phyloP scores from a whole-genome alignment of 2,113 vertebrate genomes.

The Vicugna pacos region DNA sequence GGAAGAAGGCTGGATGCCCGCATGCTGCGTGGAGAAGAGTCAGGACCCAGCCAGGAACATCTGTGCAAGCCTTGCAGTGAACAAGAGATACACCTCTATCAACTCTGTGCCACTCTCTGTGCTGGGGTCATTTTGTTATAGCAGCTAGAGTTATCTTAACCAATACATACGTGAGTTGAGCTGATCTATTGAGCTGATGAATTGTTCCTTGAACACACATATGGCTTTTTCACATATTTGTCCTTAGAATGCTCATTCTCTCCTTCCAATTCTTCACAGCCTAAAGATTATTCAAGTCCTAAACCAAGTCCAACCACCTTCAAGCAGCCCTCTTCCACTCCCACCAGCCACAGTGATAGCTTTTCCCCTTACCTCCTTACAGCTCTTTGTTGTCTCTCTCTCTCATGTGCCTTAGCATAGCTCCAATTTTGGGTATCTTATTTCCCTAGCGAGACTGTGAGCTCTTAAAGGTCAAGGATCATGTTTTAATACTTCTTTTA shows the following conservation, averaged over 20 bases:
- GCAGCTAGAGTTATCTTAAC: background rate
- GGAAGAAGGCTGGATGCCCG: background rate
- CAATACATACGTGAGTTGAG: background rate
- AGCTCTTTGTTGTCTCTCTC: background rate
- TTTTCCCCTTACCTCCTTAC: background rate
- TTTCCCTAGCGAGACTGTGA: background rate
- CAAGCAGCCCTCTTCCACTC: background rate
- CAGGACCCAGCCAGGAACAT: background rate
- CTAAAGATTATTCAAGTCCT: slow-evolving; percentile 18
- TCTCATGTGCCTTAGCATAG: background rate
- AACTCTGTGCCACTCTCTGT: background rate
- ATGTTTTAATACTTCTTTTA: slow-evolving; percentile 11
- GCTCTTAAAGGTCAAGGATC: slow-evolving; percentile 48
- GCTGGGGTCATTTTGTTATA: background rate
- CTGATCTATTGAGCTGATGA: background rate
- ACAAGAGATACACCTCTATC: background rate
- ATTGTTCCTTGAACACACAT: background rate
- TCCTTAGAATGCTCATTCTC: background rate
- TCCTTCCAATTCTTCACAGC: background rate
- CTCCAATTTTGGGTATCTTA: background rate
- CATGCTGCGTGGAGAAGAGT: background rate
- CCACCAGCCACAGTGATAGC: background rate
- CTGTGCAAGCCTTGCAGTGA: background rate
- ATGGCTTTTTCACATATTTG: background rate
- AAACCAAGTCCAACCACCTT: background rate